Evolutionary conservation across 2,113 vertebrate species (phyloP), one percentile per base, ranked within the genome.

Genomic region (Cnemophilus loriae): DNA sequence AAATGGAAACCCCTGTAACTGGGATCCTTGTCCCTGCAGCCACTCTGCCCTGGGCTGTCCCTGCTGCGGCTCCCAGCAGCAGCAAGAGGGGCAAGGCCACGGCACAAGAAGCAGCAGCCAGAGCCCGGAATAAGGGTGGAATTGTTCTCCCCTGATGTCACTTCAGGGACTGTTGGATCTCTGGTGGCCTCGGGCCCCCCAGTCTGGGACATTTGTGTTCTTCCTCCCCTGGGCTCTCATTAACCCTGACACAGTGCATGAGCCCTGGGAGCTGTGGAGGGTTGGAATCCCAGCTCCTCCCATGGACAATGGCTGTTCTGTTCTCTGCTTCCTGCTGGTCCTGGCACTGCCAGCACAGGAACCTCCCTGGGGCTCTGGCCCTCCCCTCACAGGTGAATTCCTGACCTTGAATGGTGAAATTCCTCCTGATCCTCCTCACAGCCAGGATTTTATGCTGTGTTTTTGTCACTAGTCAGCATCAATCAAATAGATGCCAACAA

Each of bases 101-200:
- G 17, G 74, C 63, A 93, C 61, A 83, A 89, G 85, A 27, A 93
- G 68, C 91, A 90, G 93, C 28, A 96, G 57, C 67, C 92, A 96
- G 82, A 9, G 52, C 64, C 46, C 1, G 1, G 65, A 76, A 96
- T 82, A 95, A 96, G 93, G 94, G 52, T 80, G 20, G 69, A 42
- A 84, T 96, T 97, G 90, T 96, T 91, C 95, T 96, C 28, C 61
- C 30, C 42, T 76, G 68, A 77, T 97, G 61, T 91, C 61, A 81
- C 68, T 73, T 73, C 61, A 73, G 94, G 37, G 39, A 27, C 6
- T 91, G 33, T 20, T 87, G 20, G 83, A 78, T 39, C 67, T 73
- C 79, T 89, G 44, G 71, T 93, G 90, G 89, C 86, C 56, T n/a
- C 24, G 73, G 87, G 78, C 70, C 78, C 83, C 70, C 35, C 67